Percentiles rank a stretch among this genome's conserved stretches.
Conservation (phyloP, 2,113 vertebrate genomes). For the Perccottus glenii region DNA sequence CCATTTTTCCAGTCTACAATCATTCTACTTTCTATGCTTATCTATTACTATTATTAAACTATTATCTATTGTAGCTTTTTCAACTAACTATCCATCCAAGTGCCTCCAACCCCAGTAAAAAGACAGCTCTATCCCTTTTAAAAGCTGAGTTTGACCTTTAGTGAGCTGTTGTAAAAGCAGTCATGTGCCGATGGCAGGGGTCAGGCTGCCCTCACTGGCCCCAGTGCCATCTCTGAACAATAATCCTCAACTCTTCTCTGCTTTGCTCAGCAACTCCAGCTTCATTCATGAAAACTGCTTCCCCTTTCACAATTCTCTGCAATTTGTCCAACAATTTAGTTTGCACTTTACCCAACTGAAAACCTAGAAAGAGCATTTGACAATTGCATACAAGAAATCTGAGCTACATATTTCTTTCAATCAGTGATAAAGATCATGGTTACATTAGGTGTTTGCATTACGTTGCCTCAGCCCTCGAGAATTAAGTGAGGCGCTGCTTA, state of each 20-base stretch:
- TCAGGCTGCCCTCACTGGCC: conserved; percentile 75
- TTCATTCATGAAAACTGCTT: conserved; percentile 66
- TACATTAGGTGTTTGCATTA: neutral
- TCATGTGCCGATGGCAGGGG: conserved; percentile 71
- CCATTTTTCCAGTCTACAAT: no score
- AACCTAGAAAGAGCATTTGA: conserved; percentile 8
- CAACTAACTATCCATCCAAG: neutral
- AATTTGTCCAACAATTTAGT: neutral
- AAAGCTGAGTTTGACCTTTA: conserved; percentile 42
- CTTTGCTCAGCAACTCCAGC: conserved; percentile 68
- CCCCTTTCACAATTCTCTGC: conserved; percentile 45
- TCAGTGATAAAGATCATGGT: neutral
- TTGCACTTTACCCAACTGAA: neutral
- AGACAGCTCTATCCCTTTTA: neutral
- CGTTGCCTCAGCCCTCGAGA: conserved; percentile 3
- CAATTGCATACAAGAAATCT: neutral
- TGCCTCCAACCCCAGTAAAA: neutral
- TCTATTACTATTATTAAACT: no score
- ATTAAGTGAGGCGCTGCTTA: conserved; percentile 3
- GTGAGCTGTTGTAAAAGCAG: conserved; percentile 40
- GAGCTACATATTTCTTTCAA: neutral
- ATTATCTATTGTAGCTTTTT: no score
- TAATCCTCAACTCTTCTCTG: conserved; percentile 68
- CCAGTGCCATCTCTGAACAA: conserved; percentile 73
- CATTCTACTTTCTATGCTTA: no score